These are phyloP conservation scores for Nanorana parkeri DNA, from an alignment of 2,113 vertebrate species.

Conservation along the genomic window DNA sequence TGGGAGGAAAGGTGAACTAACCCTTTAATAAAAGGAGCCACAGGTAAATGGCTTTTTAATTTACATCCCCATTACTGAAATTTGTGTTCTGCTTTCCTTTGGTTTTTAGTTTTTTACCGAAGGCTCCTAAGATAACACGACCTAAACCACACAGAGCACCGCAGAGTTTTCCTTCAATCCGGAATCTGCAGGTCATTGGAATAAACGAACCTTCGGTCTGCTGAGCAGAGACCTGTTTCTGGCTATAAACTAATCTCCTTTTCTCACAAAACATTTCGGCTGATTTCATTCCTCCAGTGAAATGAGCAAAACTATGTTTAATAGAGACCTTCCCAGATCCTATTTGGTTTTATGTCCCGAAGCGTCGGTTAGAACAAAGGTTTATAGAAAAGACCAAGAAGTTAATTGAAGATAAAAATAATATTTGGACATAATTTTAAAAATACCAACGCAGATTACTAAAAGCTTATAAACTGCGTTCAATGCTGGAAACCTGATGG, in stretches of 20 bases:
- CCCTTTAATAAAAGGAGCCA: too few relatives aligned
- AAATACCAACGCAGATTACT: background rate
- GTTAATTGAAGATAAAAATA: conserved; percentile 58
- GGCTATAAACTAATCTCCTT: background rate
- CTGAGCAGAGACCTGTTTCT: background rate
- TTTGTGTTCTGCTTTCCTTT: too few relatives aligned
- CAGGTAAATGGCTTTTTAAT: too few relatives aligned
- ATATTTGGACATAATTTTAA: conserved; percentile 52
- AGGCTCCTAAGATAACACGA: too few relatives aligned
- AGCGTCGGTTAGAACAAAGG: conserved; percentile 17
- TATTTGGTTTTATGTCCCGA: conserved; percentile 39
- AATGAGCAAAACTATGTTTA: conserved; percentile 48
- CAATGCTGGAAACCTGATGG: conserved; percentile 27
- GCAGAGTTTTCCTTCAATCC: too few relatives aligned
- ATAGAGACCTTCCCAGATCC: conserved; percentile 40
- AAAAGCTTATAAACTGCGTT: background rate
- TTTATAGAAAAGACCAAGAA: conserved; percentile 39
- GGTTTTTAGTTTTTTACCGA: too few relatives aligned
- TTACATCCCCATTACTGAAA: too few relatives aligned
- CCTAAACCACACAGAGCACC: too few relatives aligned
- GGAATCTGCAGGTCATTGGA: too few relatives aligned
- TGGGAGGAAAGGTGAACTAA: too few relatives aligned
- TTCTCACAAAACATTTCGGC: background rate
- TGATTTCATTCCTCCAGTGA: background rate
- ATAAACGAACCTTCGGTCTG: too few relatives aligned